Evolutionary conservation across 2,113 vertebrate species (phyloP), one percentile per base, ranked within the genome.

Genomic region (Calypte anna): DNA sequence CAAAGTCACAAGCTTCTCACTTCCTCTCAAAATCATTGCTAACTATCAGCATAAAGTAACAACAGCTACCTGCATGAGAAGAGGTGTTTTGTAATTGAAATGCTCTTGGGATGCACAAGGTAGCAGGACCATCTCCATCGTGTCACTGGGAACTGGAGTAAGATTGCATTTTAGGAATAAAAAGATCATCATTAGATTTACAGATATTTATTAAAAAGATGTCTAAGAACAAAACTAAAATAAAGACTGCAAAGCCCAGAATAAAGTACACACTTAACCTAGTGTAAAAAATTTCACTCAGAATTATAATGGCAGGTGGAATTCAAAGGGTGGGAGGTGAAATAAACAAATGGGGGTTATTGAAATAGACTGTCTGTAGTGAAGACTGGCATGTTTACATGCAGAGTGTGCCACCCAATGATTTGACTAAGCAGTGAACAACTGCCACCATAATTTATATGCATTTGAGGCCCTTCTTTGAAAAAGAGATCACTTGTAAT

Each of bases 1-100:
- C 20, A 20, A 63, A 73, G 25, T 40, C 62, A 80, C 40, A 72
- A 50, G n/a, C 28, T 40, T 43, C 50, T 86, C 22, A 15, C 22
- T 83, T 95, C 57, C 73, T 86, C 43, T 86, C 54, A 68, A 63
- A 84, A 92, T 72, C 4, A 33, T 63, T 67, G 80, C 58, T 67
- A 72, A 72, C n/a, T 46, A 43, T 30, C 30, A 50, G 9, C 10
- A 48, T 21, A 46, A 89, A 75, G 43, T 43, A 82, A n/a, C 40
- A 83, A 10, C 19, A 9, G 9, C 48, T 72, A 27, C 50, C 72
- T n/a, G 73, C 68, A 58, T 58, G 43, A 44, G 30, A 69, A 38
- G 38, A 51, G 5, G 23, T 63, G 9, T 57, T 66, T 86, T 69
- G 14, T 57, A 80, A 44, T 43, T 38, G 7, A 66, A 88, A 57